Evolutionary conservation across 2,888 invertebrate genomes (phyloP).

Genomic region (Platerodrilus igneus): DNA sequence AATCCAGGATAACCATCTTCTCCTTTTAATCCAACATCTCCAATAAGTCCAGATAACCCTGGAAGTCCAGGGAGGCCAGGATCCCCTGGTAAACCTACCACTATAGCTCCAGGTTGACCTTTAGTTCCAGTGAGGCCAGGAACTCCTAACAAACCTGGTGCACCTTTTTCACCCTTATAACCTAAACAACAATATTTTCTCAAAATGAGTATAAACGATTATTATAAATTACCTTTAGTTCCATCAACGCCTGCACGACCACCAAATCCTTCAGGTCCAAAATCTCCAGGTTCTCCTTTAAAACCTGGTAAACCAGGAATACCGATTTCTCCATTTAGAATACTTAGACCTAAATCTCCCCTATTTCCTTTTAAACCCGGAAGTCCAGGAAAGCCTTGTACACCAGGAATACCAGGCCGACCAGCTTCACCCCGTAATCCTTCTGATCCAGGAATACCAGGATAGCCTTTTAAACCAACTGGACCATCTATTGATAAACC

Average conservation of each 20-base stretch:
- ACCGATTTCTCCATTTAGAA: slow-evolving; percentile 51
- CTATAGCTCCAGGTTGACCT: slow-evolving; percentile 40
- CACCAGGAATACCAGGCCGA: slow-evolving; percentile 36
- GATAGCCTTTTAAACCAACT: slow-evolving; percentile 62
- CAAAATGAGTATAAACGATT: neutral
- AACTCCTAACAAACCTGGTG: slow-evolving; percentile 38
- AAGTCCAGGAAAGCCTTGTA: slow-evolving; percentile 35
- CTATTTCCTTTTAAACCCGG: slow-evolving; percentile 52
- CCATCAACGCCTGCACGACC: slow-evolving; percentile 41
- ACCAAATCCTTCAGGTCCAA: slow-evolving; percentile 43
- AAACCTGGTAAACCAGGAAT: slow-evolving; percentile 40
- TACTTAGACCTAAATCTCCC: slow-evolving; percentile 54
- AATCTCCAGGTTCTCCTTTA: slow-evolving; percentile 45
- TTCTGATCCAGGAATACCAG: slow-evolving; percentile 60
- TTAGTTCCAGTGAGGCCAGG: slow-evolving; percentile 34
- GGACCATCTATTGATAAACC: slow-evolving; percentile 49
- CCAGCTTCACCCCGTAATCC: slow-evolving; percentile 59
- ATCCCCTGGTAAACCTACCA: slow-evolving; percentile 41
- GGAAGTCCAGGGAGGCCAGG: slow-evolving; percentile 43
- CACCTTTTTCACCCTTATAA: slow-evolving; percentile 41
- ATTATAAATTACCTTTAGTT: slow-evolving; percentile 40
- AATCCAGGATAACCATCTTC: slow-evolving; percentile 37
- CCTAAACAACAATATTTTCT: slow-evolving; percentile 8
- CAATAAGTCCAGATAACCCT: slow-evolving; percentile 39
- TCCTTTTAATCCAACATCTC: slow-evolving; percentile 42